Base-by-base conservation (phyloP, 2,113 vertebrate genomes). In the Daphoenositta chrysoptera region DNA sequence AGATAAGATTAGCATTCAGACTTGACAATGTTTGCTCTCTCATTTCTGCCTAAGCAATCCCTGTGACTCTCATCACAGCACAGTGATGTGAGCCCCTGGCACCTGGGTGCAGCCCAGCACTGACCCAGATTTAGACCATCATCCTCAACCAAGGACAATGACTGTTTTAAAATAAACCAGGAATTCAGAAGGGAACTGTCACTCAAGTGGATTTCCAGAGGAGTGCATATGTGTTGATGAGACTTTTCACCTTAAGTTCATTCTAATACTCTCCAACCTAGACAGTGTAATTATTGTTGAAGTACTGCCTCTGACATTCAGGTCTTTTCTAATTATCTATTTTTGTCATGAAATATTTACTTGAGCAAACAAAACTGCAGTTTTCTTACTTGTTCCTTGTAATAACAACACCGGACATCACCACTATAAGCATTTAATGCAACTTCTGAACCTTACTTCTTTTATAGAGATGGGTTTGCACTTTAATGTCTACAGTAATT, bases 161-260 rank as follows among this genome's bases (percentile, higher is more conserved):
- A 39, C 60, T 21, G 2, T n/a, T 76, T 64, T 13, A 90, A 87
- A 73, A 87, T 45, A 82, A 89, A 57, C 54, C 26, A 40, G 26
- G 8, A 75, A 70, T 70, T 70, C 54, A 57, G 50, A 81, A 82
- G 23, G 39, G 31, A 56, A 31, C 64, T 87, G 84, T 73, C 60
- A 53, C n/a, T 81, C 64, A 66, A 75, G 69, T 50, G 78, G 56
- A 33, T 78, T 54, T 70, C 50, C 73, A 82, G 28, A 40, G 57
- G 45, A 77, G 8, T 44, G 40, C 11, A 0, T 72, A 33, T 35
- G 44, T 23, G 30, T 35, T 64, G 48, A 39, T 9, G 2, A 81
- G 58, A 33, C 64, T 83, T 83, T 90, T 91, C 92, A 94, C 92
- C 87, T 72, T 9, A 81, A 73, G 84, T 83, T 93, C 56, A 87